These are phyloP conservation scores for Lutraria lutraria DNA, from an alignment of 2,888 invertebrate genomes.

Conservation along the genomic window DNA sequence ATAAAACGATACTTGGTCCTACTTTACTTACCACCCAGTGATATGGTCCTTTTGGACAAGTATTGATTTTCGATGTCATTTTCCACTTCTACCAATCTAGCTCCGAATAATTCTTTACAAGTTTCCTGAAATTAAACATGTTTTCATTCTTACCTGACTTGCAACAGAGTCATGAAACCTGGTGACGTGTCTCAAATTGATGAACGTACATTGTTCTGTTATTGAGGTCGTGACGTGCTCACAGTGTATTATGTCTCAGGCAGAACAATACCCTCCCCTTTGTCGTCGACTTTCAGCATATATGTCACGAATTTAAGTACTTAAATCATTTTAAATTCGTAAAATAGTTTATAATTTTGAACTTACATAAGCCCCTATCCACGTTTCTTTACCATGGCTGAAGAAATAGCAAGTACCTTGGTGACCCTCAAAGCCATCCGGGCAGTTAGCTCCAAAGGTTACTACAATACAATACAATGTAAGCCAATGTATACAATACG, in stretches of 20 bases:
- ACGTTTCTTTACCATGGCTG: slow-evolving; percentile 50
- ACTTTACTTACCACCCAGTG: not conserved
- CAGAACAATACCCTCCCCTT: no score
- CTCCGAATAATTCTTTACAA: slow-evolving; percentile 38
- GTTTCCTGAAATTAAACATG: slow-evolving; percentile 43
- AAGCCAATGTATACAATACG: not conserved
- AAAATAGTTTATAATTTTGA: not conserved
- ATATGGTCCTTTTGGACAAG: slow-evolving; percentile 24
- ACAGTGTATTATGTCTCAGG: not conserved
- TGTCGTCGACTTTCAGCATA: no score
- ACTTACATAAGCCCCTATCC: slow-evolving; percentile 46
- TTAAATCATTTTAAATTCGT: not conserved
- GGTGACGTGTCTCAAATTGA: not conserved
- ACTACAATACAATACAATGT: no score
- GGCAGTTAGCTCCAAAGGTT: slow-evolving; percentile 24
- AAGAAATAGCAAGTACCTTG: slow-evolving; percentile 48
- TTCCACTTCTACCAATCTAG: slow-evolving; percentile 41
- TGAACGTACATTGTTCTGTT: not conserved
- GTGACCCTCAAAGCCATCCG: slow-evolving; percentile 47
- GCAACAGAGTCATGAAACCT: no score
- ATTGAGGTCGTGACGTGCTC: not conserved
- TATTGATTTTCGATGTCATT: slow-evolving; percentile 32
- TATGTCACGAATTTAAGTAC: not conserved
- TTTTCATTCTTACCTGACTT: not conserved
- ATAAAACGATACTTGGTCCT: no score